These are phyloP conservation scores for Apamea epomidion DNA, from an alignment of 2,888 invertebrate genomes.

Conservation along the genomic window DNA sequence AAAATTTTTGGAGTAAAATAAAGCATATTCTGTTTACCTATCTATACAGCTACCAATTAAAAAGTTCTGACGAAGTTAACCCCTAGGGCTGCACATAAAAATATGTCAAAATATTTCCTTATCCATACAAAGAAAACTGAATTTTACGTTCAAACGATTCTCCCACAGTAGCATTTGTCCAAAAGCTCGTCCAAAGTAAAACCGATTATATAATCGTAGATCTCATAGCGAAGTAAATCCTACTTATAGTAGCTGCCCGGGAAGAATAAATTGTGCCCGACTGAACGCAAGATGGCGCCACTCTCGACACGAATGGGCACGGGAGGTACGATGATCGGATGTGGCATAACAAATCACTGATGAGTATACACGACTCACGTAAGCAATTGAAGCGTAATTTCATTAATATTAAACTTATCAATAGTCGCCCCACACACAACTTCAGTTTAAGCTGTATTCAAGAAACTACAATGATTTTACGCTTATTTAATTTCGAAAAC, in stretches of 20 bases:
- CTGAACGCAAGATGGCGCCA: slow-evolving; percentile 65
- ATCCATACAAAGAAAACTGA: slow-evolving; percentile 2
- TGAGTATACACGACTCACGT: background rate
- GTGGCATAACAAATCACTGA: slow-evolving; percentile 22
- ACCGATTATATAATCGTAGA: slow-evolving; percentile 56
- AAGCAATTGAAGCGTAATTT: background rate
- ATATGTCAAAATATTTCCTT: background rate
- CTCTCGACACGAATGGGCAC: slow-evolving; percentile 28
- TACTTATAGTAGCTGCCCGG: slow-evolving; percentile 43
- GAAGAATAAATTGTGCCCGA: slow-evolving; percentile 65
- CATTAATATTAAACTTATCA: slow-evolving; percentile 9
- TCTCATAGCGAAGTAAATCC: slow-evolving; percentile 56
- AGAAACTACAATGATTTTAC: slow-evolving; percentile 70
- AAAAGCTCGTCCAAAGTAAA: slow-evolving; percentile 48
- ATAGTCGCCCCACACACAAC: background rate
- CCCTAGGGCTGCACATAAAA: background rate
- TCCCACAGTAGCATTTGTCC: slow-evolving; percentile 38
- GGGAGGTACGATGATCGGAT: slow-evolving; percentile 17
- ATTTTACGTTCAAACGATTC: slow-evolving; percentile 29
- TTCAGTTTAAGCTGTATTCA: slow-evolving; percentile 45
- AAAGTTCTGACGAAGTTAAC: too few species aligned
- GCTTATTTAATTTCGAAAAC: slow-evolving; percentile 56
- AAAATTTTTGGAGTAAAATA: background rate
- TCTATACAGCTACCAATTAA: background rate
- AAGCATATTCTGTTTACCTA: background rate